Evolutionary conservation across 2,113 vertebrate genomes (phyloP).

Genomic region (Heptranchias perlo): DNA sequence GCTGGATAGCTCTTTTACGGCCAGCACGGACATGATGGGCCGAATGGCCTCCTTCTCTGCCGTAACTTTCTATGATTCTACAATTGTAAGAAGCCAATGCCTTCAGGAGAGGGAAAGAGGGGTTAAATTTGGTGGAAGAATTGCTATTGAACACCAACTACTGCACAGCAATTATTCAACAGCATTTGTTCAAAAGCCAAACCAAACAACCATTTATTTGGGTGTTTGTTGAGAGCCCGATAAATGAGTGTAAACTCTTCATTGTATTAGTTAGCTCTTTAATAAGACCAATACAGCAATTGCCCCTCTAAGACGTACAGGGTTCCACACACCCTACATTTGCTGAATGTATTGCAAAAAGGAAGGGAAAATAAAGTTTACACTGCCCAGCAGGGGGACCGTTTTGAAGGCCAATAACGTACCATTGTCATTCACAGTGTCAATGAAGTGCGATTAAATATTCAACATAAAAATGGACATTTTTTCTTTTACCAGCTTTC

Average conservation of each 20-base stretch:
- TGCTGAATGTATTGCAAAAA: background rate
- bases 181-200: background rate
- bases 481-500: background rate
- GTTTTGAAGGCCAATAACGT: background rate
- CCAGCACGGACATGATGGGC: too few relatives aligned
- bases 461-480: background rate
- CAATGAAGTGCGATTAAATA: background rate
- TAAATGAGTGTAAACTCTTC: background rate
- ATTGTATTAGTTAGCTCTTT: background rate
- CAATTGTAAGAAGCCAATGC: background rate
- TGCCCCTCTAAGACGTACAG: background rate
- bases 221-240: background rate
- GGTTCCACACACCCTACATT: background rate
- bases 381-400: background rate
- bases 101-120: background rate
- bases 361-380: background rate
- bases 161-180: background rate
- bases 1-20: too few relatives aligned
- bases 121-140: background rate
- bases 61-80: too few relatives aligned
- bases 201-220: slow-evolving; percentile 21
- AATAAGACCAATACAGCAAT: background rate
- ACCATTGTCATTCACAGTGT: background rate
- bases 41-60: too few relatives aligned
- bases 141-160: background rate